phyloP scores from a whole-genome alignment of 2,113 vertebrate genomes.

The Rhipidura dahli region DNA sequence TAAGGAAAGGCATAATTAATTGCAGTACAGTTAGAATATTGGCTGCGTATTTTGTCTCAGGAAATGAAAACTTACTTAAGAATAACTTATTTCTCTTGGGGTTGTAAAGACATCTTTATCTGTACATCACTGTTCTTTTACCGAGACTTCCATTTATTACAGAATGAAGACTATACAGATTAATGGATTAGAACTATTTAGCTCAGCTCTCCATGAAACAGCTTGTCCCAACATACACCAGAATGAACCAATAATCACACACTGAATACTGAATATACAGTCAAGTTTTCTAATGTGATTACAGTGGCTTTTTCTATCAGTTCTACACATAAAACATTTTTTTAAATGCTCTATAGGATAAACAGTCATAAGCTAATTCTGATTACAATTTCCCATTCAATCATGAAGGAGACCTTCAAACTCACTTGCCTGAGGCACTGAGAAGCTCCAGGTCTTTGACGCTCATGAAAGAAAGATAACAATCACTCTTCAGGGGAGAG shows the following conservation, averaged over 20 bases:
- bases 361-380: constrained; percentile 73
- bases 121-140: background rate
- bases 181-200: background rate
- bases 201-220: background rate
- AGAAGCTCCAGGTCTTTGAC: constrained; percentile 66
- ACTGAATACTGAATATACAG: background rate
- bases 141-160: background rate
- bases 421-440: constrained; percentile 74
- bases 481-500: constrained; percentile 64
- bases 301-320: background rate
- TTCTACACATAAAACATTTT: constrained; percentile 23
- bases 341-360: constrained; percentile 49
- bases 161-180: background rate
- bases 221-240: background rate
- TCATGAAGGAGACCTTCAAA: constrained; percentile 73
- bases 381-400: constrained; percentile 68
- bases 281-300: background rate
- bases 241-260: background rate
- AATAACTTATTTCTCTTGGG: constrained; percentile 18
- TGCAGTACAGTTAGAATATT: background rate
- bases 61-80: constrained; percentile 26
- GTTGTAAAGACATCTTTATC: constrained; percentile 29
- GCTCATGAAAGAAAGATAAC: constrained; percentile 75
- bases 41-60: background rate
- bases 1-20: constrained; percentile 8